Conservation (phyloP, 2,113 vertebrate genomes). For the Calypte anna region DNA sequence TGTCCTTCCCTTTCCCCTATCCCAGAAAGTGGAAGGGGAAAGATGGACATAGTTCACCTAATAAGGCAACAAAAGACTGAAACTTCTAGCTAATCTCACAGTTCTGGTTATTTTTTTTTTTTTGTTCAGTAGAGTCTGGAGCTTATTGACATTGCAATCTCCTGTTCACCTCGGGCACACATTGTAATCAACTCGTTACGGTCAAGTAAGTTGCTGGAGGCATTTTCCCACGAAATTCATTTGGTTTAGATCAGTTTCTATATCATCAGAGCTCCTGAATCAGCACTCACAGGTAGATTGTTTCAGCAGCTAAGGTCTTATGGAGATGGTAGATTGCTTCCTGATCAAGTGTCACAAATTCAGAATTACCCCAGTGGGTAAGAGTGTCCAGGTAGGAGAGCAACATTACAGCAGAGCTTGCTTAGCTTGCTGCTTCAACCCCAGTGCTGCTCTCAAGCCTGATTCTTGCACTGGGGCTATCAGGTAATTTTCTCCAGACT, state of each 20-base stretch:
- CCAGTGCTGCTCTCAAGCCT: background rate
- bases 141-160: background rate
- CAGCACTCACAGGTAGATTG: background rate
- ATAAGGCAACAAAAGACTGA: background rate
- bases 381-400: background rate
- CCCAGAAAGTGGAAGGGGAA: background rate
- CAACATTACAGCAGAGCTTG: background rate
- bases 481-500: background rate
- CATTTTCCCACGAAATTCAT: background rate
- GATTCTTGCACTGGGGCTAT: rapidly evolving
- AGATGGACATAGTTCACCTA: background rate
- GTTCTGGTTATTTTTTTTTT: background rate
- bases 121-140: background rate
- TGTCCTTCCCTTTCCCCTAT: background rate
- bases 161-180: background rate
- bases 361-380: background rate
- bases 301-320: background rate
- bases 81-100: background rate
- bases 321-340: background rate
- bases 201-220: background rate
- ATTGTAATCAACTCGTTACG: background rate
- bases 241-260: background rate
- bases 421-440: background rate
- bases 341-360: background rate
- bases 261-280: background rate